Evolutionary conservation across 2,113 vertebrate genomes (phyloP).

Genomic region (Neotoma lepida): DNA sequence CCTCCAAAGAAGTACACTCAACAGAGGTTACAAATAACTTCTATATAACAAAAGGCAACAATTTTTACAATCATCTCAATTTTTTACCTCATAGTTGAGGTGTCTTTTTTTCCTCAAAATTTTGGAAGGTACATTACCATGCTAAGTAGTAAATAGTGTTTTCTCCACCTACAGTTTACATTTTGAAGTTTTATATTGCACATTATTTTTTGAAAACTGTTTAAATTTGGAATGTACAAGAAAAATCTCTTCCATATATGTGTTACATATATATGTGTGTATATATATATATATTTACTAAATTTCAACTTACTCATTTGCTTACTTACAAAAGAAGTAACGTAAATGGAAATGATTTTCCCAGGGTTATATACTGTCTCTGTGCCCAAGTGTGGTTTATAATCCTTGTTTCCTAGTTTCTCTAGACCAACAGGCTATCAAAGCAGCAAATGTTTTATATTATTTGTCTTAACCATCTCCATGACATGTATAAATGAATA

Average conservation of each 20-base stretch:
- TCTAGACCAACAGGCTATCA: not conserved
- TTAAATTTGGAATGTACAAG: not conserved
- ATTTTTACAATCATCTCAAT: slow-evolving; percentile 25
- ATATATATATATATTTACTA: not conserved
- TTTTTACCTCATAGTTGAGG: not conserved
- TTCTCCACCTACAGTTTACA: not conserved
- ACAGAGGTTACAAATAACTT: not conserved
- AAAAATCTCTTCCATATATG: not conserved
- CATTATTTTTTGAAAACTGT: not conserved
- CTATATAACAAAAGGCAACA: not conserved
- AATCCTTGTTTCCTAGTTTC: not conserved
- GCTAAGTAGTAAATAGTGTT: slow-evolving; percentile 7
- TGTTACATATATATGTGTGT: not conserved
- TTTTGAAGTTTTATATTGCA: slow-evolving; percentile 2
- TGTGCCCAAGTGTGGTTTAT: not conserved
- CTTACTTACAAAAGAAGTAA: slow-evolving; percentile 41
- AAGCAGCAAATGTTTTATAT: not conserved
- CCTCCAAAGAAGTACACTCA: not conserved
- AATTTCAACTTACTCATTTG: not conserved
- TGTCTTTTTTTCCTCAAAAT: not conserved
- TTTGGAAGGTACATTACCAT: not conserved
- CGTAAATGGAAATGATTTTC: not conserved
- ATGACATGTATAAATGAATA: not conserved
- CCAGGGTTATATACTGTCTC: not conserved
- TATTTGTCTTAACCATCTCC: slow-evolving; percentile 1